Evolutionary conservation across 1,140 invertebrate genomes (phyloP).

Genomic region (Pogonomyrmex californicus): DNA sequence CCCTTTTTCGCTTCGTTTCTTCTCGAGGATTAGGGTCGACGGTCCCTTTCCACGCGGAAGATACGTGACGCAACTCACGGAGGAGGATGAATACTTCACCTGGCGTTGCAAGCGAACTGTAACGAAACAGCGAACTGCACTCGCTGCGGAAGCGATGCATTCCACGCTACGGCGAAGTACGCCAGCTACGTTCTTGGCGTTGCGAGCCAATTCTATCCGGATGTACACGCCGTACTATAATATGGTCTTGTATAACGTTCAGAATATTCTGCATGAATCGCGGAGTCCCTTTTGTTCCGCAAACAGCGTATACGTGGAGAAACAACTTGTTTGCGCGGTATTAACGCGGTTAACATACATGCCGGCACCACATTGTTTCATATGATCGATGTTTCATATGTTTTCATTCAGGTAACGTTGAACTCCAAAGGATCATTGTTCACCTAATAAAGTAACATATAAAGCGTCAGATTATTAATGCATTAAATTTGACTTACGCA

Average conservation of each 20-base stretch:
- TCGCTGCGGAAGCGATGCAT: slow-evolving; percentile 71
- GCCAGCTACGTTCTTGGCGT: slow-evolving; percentile 54
- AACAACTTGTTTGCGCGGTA: slow-evolving; percentile 60
- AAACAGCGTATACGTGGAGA: slow-evolving; percentile 39
- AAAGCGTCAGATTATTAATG: slow-evolving; percentile 22
- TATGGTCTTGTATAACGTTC: slow-evolving; percentile 59
- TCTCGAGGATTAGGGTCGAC: slow-evolving; percentile 32
- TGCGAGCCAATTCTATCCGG: slow-evolving; percentile 52
- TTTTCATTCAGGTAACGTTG: slow-evolving; percentile 42
- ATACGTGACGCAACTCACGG: slow-evolving; percentile 41
- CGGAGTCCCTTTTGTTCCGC: slow-evolving; percentile 54
- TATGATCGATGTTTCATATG: slow-evolving; percentile 58
- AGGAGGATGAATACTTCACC: slow-evolving; percentile 66
- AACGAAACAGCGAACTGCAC: slow-evolving; percentile 74
- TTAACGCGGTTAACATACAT: slow-evolving; percentile 55
- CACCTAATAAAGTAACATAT: not conserved
- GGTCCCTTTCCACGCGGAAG: not conserved
- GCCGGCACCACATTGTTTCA: slow-evolving; percentile 50
- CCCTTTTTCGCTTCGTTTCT: slow-evolving; percentile 60
- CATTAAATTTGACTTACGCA: slow-evolving; percentile 4
- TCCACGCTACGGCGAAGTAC: slow-evolving; percentile 55
- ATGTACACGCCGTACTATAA: slow-evolving; percentile 55
- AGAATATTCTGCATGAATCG: slow-evolving; percentile 63
- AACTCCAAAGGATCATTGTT: slow-evolving; percentile 32
- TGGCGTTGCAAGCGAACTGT: slow-evolving; percentile 60